Evolutionary conservation across 1,140 invertebrate genomes (phyloP), one percentile per base, ranked within the genome.

Genomic region (Drosophila chauvacae): DNA sequence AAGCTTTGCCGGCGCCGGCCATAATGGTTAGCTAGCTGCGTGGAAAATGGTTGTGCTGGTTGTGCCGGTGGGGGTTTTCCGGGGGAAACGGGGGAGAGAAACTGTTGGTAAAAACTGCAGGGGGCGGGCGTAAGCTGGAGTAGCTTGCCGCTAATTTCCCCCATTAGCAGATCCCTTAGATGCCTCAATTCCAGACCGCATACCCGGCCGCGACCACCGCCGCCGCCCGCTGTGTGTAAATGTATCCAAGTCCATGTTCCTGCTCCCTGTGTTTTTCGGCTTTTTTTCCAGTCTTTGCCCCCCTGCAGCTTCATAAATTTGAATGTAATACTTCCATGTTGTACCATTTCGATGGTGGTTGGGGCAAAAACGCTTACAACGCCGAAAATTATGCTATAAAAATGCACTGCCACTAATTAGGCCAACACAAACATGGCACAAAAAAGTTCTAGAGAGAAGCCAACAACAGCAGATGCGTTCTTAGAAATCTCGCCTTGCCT

Each of bases 301-400:
- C 47, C 47, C 47, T 37, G 81, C 60, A 75, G 81, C 74, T 84
- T 88, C 84, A 83, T 87, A 87, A 87, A 87, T 88, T 83, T 87
- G 81, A 83, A 87, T 87, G 83, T 87, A 71, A 88, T 87, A 83
- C 87, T 80, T 80, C 59, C 76, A 80, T 87, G 84, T 88, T 88
- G 65, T 88, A 66, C 86, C 71, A 88, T 72, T 87, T 87, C 71
- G 64, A 72, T 77, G 84, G 62, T 64, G 76, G 50, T 51, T 33
- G n/a, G 50, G 63, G 60, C 28, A 66, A 79, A 81, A 88, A 63
- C 70, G 84, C 70, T 81, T 84, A 88, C 85, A 88, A 84, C 85
- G 63, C 85, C 85, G 56, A 84, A 88, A 88, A 88, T 90, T 81
- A 88, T 88, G 85, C 85, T 72, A 88, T 88, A 90, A 88, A 88